Conservation (phyloP, 2,797 vertebrate species). For the Clamator glandarius region DNA sequence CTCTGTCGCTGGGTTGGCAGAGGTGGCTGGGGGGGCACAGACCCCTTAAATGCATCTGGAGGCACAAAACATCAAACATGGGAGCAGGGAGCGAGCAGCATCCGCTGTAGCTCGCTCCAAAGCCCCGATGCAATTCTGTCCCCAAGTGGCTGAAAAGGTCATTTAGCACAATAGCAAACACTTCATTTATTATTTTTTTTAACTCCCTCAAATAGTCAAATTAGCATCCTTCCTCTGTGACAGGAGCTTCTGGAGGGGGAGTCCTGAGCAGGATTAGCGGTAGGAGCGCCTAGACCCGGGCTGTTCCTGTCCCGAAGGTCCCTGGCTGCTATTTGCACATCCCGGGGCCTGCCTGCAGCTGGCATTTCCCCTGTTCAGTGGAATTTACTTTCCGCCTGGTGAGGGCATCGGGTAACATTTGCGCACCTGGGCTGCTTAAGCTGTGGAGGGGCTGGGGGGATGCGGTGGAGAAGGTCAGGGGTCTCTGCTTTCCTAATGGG, state of each 20-base stretch:
- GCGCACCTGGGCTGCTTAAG: conserved; percentile 78
- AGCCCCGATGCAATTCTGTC: conserved; percentile 2
- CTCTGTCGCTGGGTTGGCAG: background rate
- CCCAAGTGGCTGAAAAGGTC: conserved; percentile 50
- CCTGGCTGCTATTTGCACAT: conserved; percentile 76
- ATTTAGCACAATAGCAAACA: background rate
- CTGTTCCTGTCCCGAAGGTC: conserved; percentile 52
- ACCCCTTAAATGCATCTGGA: background rate
- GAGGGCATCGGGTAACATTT: conserved; percentile 79
- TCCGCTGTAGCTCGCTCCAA: background rate
- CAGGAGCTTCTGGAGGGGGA: background rate
- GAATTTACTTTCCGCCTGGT: conserved; percentile 74
- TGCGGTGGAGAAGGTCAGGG: conserved; percentile 46
- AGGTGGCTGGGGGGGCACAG: background rate
- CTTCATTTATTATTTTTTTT: background rate
- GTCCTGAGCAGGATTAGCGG: conserved; percentile 41
- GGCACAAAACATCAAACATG: background rate
- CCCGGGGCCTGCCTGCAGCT: conserved; percentile 67
- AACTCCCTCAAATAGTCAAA: background rate
- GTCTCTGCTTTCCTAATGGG: background rate
- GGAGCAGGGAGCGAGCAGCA: background rate
- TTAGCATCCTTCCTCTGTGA: conserved; percentile 6
- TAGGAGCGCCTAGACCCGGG: background rate
- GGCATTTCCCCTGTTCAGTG: conserved; percentile 76
- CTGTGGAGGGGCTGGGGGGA: conserved; percentile 34